Conservation (phyloP, 2,797 vertebrate genomes). For the Mionectes olivaceus region DNA sequence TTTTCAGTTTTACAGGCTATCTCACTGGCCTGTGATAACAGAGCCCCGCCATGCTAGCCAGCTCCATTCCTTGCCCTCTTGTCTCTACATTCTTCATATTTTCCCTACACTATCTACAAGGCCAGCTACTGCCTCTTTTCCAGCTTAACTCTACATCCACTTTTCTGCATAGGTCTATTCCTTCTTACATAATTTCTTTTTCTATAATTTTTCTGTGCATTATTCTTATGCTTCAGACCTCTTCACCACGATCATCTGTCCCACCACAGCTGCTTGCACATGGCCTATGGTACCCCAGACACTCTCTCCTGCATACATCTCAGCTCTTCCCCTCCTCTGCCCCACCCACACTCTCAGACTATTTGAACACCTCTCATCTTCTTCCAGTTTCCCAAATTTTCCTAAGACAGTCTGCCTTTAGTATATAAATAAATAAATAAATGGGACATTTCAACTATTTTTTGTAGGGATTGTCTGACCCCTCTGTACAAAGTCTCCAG, state of each 20-base stretch:
- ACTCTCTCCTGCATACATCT: neutral
- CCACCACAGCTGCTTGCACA: neutral
- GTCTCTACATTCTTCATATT: neutral
- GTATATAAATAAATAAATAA: neutral
- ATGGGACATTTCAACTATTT: neutral
- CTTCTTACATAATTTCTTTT: neutral
- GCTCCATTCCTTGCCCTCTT: neutral
- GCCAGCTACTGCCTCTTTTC: neutral
- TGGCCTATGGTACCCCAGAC: neutral
- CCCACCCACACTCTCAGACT: accelerated
- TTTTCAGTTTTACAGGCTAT: neutral
- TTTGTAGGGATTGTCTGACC: neutral
- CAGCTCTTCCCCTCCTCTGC: neutral
- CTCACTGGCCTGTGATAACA: neutral
- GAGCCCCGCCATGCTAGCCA: neutral
- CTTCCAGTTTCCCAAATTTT: neutral
- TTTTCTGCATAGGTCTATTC: neutral
- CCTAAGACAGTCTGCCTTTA: neutral
- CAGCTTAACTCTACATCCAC: neutral
- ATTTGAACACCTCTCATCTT: neutral
- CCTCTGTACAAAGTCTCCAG: neutral
- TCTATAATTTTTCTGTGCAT: neutral
- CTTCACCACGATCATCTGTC: neutral
- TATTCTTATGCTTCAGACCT: neutral
- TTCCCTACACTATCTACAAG: neutral